These are phyloP conservation scores for Trachymyrmex septentrionalis DNA, from an alignment of 1,140 invertebrate species.

Conservation along the genomic window DNA sequence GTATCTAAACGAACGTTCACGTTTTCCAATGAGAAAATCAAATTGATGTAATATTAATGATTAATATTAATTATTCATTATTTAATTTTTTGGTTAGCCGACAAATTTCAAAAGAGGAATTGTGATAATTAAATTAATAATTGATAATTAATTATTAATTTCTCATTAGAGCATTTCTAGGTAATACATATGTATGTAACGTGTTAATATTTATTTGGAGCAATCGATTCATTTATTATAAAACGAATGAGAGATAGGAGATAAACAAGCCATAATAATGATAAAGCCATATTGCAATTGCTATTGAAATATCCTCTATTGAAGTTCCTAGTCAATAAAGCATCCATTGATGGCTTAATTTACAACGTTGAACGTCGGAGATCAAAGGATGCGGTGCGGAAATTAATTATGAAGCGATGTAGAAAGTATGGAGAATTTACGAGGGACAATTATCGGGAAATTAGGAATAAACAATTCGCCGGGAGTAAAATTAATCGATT, in stretches of 20 bases:
- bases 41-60: not conserved
- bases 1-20: not conserved
- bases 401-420: conserved; percentile 53
- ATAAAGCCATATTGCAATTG: conserved; percentile 37
- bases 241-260: conserved; percentile 24
- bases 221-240: conserved; percentile 25
- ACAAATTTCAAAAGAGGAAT: conserved; percentile 4
- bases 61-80: conserved; percentile 18
- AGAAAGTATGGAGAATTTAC: conserved; percentile 39
- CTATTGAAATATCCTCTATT: conserved; percentile 54
- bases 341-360: conserved; percentile 42
- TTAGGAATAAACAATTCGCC: conserved; percentile 44
- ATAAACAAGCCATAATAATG: conserved; percentile 35
- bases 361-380: conserved; percentile 43
- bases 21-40: not conserved
- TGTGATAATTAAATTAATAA: conserved; percentile 17
- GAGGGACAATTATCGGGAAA: conserved; percentile 27
- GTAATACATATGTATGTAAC: not conserved
- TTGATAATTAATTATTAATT: conserved; percentile 23
- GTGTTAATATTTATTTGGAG: conserved; percentile 36
- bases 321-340: conserved; percentile 54
- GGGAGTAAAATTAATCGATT: conserved; percentile 25
- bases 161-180: not conserved
- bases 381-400: conserved; percentile 51
- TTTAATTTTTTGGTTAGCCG: conserved; percentile 1